Base-by-base conservation (phyloP, 2,888 invertebrate species). In the Miltochrista miniata region DNA sequence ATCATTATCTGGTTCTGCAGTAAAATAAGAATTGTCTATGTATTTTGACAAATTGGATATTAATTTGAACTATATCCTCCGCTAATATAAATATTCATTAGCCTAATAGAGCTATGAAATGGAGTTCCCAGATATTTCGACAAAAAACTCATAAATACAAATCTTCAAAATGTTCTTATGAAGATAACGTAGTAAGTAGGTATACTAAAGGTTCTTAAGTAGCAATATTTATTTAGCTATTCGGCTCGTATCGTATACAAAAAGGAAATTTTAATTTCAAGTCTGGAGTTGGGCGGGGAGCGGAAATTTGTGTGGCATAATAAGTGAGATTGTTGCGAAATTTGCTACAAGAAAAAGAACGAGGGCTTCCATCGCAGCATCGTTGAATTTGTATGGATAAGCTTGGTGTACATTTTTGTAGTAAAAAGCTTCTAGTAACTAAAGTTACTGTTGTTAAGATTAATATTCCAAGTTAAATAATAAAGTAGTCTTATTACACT, bases 321-420 rank as follows among this genome's bases (percentile, higher is more conserved):
- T 91, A 91, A 90, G 91, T 90, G 89, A 91, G 90, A 91, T 91
- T 91, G 90, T 91, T 91, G 90, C 90, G 87, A 91, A 91, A 90
- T 91, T 91, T 90, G 90, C 84, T 90, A 90, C 90, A 89, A 90
- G 91, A 90, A 91, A 90, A 91, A 91, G 90, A 90, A 91, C 85
- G 88, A 90, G 90, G 90, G 91, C 87, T 78, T 78, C 76, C 77
- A 76, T 75, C 76, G 74, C 72, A 72, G 70, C 61, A 61, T 40
- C 54, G 72, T 50, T 54, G 35, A 56, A 48, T 51, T 56, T 71
- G 45, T 54, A 45, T 81, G 80, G 90, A 90, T 64, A 58, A 24
- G 62, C 14, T 24, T 24, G 3, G 2, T 4, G 18, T 5, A 24
- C 2, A 24, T 24, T 2, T 24, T 24, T 4, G 5, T 24, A 24